phyloP scores from a whole-genome alignment of 2,113 vertebrate genomes.

The Pandion haliaetus region DNA sequence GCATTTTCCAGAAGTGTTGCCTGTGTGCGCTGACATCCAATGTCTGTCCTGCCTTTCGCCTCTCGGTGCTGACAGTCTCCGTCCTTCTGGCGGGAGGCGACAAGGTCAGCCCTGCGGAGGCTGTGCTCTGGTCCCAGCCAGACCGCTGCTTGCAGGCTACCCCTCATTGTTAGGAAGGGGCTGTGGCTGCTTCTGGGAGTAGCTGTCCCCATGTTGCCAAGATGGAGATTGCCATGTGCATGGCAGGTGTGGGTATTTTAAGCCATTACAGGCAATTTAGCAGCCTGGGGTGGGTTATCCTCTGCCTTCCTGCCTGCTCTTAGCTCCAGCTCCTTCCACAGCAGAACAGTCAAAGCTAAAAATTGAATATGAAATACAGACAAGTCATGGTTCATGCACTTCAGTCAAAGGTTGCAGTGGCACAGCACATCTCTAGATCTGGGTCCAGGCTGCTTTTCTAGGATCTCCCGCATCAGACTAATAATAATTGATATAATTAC shows the following conservation, averaged over 20 bases:
- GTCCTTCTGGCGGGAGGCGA: background rate
- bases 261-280: background rate
- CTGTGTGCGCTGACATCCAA: background rate
- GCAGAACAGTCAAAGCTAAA: background rate
- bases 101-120: background rate
- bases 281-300: background rate
- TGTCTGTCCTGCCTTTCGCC: background rate
- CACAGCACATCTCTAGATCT: background rate
- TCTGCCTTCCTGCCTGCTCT: background rate
- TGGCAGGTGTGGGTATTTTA: background rate
- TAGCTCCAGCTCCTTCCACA: background rate
- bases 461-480: fast-evolving
- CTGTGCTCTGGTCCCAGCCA: fast-evolving
- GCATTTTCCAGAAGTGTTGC: background rate
- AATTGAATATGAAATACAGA: background rate
- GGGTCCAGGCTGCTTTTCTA: background rate
- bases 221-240: background rate
- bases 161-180: background rate
- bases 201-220: background rate
- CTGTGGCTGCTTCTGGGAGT: background rate
- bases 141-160: background rate
- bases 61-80: background rate
- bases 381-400: fast-evolving
- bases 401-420: fast-evolving
- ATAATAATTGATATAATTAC: background rate